phyloP scores from a whole-genome alignment of 2,797 vertebrate species.

The Petrocephalus sullivani region DNA sequence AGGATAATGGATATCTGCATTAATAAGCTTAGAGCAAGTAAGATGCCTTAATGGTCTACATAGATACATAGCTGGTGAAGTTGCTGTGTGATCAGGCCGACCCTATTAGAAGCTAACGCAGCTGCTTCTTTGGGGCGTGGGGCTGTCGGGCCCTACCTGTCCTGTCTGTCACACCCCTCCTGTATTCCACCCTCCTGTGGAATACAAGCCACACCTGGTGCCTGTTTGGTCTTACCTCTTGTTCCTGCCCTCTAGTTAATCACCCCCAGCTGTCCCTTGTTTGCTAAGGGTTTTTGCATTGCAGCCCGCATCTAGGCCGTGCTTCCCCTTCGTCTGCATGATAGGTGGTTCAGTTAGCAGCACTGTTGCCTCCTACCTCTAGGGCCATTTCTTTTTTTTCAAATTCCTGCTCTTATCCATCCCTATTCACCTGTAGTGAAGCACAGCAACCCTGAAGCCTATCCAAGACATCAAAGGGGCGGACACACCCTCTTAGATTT shows the following conservation, averaged over 20 bases:
- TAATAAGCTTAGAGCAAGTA: background rate
- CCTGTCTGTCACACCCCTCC: too few relatives aligned
- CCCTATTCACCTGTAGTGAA: background rate
- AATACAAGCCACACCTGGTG: too few relatives aligned
- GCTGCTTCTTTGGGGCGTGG: background rate
- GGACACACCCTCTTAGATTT: background rate
- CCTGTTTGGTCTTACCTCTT: too few relatives aligned
- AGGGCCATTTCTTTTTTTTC: background rate
- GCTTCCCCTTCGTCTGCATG: too few relatives aligned
- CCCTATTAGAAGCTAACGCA: background rate
- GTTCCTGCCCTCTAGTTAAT: too few relatives aligned
- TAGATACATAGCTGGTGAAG: background rate
- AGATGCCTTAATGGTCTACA: background rate
- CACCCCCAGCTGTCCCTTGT: too few relatives aligned
- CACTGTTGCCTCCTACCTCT: background rate
- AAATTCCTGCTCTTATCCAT: background rate
- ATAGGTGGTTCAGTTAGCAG: too few relatives aligned
- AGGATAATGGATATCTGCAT: background rate
- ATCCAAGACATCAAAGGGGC: background rate
- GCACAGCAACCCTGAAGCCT: background rate
- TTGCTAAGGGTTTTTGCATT: too few relatives aligned
- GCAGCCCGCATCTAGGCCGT: too few relatives aligned
- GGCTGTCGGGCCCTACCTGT: too few relatives aligned
- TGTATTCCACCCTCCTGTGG: too few relatives aligned
- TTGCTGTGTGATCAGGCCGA: background rate